Percentiles rank a stretch among this genome's conserved stretches.
phyloP scores from a whole-genome alignment of 92 coral and sea anemone genomes.

The Phymanthus crucifer region DNA sequence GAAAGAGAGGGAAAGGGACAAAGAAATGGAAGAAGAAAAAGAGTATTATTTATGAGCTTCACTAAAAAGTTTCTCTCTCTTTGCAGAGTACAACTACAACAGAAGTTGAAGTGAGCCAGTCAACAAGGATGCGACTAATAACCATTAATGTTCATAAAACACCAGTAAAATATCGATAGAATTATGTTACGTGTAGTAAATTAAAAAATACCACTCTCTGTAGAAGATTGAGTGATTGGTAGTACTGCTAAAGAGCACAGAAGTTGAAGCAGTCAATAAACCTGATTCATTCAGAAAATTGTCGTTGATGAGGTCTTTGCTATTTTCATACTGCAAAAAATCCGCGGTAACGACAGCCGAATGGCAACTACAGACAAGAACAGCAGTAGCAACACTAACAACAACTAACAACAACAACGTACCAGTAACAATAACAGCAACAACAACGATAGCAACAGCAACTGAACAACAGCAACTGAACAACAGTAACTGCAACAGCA shows the following conservation, averaged over 20 bases:
- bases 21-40: neutral
- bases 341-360: too few relatives aligned
- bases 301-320: neutral
- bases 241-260: neutral
- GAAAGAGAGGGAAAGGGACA: neutral
- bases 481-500: too few relatives aligned
- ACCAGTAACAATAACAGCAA: too few relatives aligned
- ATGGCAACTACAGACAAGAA: neutral
- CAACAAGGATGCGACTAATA: constrained; percentile 20
- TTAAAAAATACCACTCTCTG: neutral
- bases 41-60: neutral
- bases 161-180: neutral
- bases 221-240: neutral
- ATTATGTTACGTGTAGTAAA: constrained; percentile 3
- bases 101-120: constrained; percentile 30
- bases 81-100: constrained; percentile 44
- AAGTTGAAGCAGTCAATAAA: neutral
- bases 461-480: too few relatives aligned
- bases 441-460: too few relatives aligned
- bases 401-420: too few relatives aligned
- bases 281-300: neutral
- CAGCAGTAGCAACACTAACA: too few relatives aligned
- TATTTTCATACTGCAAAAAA: neutral
- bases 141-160: constrained; percentile 3
- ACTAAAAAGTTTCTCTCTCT: neutral